These are phyloP conservation scores for Hipposideros larvatus DNA, from an alignment of 2,797 vertebrate genomes.

Conservation along the genomic window DNA sequence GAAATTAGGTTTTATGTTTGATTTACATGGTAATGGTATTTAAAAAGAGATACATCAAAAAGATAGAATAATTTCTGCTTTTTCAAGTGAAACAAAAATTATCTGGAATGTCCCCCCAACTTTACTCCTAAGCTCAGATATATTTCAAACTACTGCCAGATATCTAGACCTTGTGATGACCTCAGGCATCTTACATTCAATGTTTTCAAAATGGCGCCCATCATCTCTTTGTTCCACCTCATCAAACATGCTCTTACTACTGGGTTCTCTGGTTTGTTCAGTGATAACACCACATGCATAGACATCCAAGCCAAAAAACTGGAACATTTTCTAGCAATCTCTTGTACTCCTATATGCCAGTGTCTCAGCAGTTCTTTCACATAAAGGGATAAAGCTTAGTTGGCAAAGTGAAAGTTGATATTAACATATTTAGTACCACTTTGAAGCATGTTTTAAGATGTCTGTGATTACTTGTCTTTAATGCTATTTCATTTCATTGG, in stretches of 20 bases:
- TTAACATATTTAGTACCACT: neutral
- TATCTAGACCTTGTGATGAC: neutral
- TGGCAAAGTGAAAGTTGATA: conserved; percentile 18
- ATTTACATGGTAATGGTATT: neutral
- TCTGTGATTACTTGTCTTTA: neutral
- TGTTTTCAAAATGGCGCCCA: neutral
- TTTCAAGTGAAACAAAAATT: neutral
- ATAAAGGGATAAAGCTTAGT: neutral
- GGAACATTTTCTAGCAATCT: neutral
- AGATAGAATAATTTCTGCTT: neutral
- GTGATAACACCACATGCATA: neutral
- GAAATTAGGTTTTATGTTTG: neutral
- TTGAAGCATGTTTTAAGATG: neutral
- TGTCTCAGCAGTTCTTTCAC: neutral
- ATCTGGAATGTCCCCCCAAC: neutral
- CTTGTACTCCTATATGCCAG: neutral
- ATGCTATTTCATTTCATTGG: neutral
- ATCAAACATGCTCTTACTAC: neutral
- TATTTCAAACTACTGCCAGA: neutral
- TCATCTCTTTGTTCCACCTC: neutral
- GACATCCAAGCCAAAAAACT: neutral
- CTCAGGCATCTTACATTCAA: neutral
- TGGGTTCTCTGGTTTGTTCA: neutral
- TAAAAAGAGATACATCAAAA: neutral
- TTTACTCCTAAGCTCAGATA: neutral